Percentiles rank a stretch among this genome's conserved stretches.
Evolutionary conservation across 2,888 invertebrate species (phyloP).

Genomic region (Cheilosia pagana): DNA sequence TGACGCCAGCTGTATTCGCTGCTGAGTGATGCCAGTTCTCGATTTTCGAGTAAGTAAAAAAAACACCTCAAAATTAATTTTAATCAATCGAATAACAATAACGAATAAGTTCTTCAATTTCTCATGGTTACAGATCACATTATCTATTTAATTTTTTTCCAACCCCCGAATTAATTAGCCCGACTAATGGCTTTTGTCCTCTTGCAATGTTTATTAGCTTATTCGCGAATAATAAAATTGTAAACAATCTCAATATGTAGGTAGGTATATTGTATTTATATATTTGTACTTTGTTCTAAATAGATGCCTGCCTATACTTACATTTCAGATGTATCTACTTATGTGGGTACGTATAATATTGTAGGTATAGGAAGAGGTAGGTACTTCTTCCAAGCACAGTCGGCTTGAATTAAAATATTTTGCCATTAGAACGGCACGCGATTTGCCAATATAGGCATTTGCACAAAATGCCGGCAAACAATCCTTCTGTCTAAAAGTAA

Average conservation of each 20-base stretch:
- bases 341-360: neutral
- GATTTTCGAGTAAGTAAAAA: too few species aligned
- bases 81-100: constrained; percentile 21
- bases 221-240: constrained; percentile 51
- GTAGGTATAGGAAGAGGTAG: too few species aligned
- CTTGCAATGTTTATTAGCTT: constrained; percentile 43
- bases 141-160: neutral
- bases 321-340: neutral
- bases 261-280: neutral
- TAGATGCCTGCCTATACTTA: neutral
- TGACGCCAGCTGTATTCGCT: too few species aligned
- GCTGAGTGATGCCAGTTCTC: too few species aligned
- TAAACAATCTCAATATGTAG: constrained; percentile 33
- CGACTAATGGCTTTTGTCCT: constrained; percentile 48
- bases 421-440: constrained; percentile 64
- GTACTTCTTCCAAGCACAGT: neutral
- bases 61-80: neutral
- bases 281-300: neutral
- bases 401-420: constrained; percentile 65
- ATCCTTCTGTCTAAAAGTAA: constrained; percentile 14
- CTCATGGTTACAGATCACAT: constrained; percentile 1
- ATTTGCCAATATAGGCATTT: constrained; percentile 66
- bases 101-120: neutral
- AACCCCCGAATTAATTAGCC: constrained; percentile 13
- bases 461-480: constrained; percentile 52